A percentile compares a stretch with the other conserved stretches of the same genome.
phyloP scores from a whole-genome alignment of 2,888 invertebrate species.

The Drosophila setosimentum region DNA sequence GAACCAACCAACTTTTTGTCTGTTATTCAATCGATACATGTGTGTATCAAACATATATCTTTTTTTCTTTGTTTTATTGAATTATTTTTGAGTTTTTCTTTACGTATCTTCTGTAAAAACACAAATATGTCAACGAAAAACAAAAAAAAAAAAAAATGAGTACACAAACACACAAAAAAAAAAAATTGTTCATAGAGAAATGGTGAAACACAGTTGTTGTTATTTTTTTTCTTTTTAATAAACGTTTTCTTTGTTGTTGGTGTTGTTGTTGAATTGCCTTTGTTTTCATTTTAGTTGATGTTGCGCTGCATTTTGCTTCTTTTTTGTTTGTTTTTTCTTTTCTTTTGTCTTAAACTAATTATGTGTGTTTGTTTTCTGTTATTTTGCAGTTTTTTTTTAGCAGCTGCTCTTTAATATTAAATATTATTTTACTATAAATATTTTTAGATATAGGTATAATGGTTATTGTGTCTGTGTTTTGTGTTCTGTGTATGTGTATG shows the following conservation, averaged over 20 bases:
- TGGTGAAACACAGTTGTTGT: conserved; percentile 49
- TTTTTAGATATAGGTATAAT: conserved; percentile 62
- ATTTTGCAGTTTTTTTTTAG: conserved; percentile 17
- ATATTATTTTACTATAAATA: conserved; percentile 73
- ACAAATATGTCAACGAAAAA: not conserved
- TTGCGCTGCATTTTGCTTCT: conserved; percentile 40
- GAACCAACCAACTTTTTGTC: conserved; percentile 61
- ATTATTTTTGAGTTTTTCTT: conserved; percentile 12
- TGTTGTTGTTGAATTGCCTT: conserved; percentile 49
- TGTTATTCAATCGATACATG: conserved; percentile 11
- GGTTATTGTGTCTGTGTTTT: conserved; percentile 29
- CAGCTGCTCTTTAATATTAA: conserved; percentile 61
- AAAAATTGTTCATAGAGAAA: conserved; percentile 18
- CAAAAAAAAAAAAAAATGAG: conserved; percentile 2
- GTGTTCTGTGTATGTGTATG: conserved; percentile 23
- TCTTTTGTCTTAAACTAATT: conserved; percentile 38
- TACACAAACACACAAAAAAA: conserved; percentile 1
- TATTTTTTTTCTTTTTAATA: conserved; percentile 58
- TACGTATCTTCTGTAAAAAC: conserved; percentile 29
- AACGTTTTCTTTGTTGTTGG: conserved; percentile 49
- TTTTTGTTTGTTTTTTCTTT: conserved; percentile 21
- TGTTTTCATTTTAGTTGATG: conserved; percentile 34
- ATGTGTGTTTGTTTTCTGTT: conserved; percentile 21
- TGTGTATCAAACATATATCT: not conserved
- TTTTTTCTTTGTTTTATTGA: conserved; percentile 7